A percentile compares a stretch with the other conserved stretches of the same genome.
phyloP scores from a whole-genome alignment of 1,140 invertebrate genomes.

The Pseudobourletiella spinata region DNA sequence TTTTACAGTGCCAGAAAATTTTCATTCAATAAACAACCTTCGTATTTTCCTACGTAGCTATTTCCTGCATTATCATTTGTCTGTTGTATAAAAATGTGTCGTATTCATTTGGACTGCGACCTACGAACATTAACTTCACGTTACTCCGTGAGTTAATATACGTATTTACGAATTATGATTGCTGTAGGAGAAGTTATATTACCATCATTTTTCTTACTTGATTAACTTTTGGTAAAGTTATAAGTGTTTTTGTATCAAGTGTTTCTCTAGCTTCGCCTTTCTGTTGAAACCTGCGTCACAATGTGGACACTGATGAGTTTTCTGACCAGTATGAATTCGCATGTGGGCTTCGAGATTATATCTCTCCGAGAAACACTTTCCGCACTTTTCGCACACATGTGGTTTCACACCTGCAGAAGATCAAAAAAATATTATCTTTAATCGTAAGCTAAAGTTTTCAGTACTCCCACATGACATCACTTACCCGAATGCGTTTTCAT shows the following conservation, averaged over 20 bases:
- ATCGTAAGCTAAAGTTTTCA: not conserved
- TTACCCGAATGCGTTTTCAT: conserved; percentile 34
- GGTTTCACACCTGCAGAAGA: conserved; percentile 21
- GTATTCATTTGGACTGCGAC: too few species aligned
- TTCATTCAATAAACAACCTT: too few species aligned
- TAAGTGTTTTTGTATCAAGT: not conserved
- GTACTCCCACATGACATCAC: not conserved
- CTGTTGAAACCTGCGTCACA: conserved; percentile 43
- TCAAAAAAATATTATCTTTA: conserved; percentile 4
- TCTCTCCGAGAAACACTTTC: conserved; percentile 46
- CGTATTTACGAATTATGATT: too few species aligned
- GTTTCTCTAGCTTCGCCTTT: conserved; percentile 22
- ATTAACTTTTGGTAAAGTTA: not conserved
- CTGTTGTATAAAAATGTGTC: too few species aligned
- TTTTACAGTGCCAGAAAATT: too few species aligned
- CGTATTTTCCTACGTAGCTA: too few species aligned
- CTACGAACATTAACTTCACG: too few species aligned
- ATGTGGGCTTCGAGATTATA: conserved; percentile 46
- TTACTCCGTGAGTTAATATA: too few species aligned
- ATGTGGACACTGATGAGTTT: conserved; percentile 45
- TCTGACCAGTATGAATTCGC: conserved; percentile 44
- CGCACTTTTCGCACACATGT: conserved; percentile 33
- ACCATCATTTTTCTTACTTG: too few species aligned
- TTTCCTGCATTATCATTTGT: too few species aligned
- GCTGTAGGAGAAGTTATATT: too few species aligned